phyloP scores from a whole-genome alignment of 2,888 invertebrate species.

The Cyrtodaria siliqua region DNA sequence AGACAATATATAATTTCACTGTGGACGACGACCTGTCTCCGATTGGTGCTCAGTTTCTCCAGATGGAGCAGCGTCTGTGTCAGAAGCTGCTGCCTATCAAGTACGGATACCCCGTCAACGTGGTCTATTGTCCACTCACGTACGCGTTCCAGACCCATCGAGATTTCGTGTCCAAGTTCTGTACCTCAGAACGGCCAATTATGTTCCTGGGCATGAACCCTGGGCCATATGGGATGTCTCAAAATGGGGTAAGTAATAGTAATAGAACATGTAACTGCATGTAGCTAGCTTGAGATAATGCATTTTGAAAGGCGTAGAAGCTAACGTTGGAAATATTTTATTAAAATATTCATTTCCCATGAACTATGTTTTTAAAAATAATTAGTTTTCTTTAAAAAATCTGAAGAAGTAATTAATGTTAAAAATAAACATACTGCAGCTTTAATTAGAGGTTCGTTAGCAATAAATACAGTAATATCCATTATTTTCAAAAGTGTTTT shows the following conservation, averaged over 20 bases:
- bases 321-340: too few species aligned
- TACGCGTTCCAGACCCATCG: slow-evolving; percentile 94
- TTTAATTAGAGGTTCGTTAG: too few species aligned
- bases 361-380: too few species aligned
- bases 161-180: slow-evolving; percentile 91
- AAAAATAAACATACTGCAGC: too few species aligned
- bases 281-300: too few species aligned
- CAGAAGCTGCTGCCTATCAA: slow-evolving; percentile 86
- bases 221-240: slow-evolving; percentile 98
- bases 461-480: too few species aligned
- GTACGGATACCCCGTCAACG: slow-evolving; percentile 88
- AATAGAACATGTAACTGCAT: too few species aligned
- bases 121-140: slow-evolving; percentile 94
- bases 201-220: slow-evolving; percentile 98
- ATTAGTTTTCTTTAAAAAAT: too few species aligned
- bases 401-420: too few species aligned
- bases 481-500: too few species aligned
- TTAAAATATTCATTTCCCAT: too few species aligned
- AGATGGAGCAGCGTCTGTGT: slow-evolving; percentile 78
- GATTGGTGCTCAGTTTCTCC: slow-evolving; percentile 71
- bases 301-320: too few species aligned
- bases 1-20: slow-evolving; percentile 58
- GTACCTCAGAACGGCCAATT: slow-evolving; percentile 89
- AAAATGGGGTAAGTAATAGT: slow-evolving; percentile 92
- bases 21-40: slow-evolving; percentile 54